Evolutionary conservation across 2,888 invertebrate species (phyloP), one percentile per base, ranked within the genome.

Genomic region (Eugnorisma glareosa): DNA sequence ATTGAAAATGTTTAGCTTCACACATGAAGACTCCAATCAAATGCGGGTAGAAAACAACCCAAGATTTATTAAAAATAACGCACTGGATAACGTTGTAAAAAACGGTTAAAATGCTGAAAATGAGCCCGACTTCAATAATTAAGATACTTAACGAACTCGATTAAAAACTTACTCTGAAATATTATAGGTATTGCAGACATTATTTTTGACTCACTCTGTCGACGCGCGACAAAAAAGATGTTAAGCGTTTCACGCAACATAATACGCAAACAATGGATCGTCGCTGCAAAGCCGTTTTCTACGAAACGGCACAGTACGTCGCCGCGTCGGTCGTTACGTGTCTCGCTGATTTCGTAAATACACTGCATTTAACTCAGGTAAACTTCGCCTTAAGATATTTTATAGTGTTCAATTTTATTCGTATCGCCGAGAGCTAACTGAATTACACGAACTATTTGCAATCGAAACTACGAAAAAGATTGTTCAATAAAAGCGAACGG

Each of bases 401-500:
- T 91, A 91, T 85, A 90, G 91, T 90, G 89, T 88, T 89, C 91
- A 90, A 89, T 90, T 92, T 93, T 91, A 92, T 91, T 91, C 92
- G 91, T 90, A 91, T 91, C 90, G 90, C 88, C 84, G 89, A 88
- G 87, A 92, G 90, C 93, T 94, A 95, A 96, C 93, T 94, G 93
- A 94, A 96, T 96, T 95, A 95, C 94, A 94, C 93, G 92, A 95
- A 94, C 96, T 95, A 95, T 96, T 96, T 95, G 95, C 95, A 95
- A 96, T 96, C 93, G 95, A 94, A 95, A 95, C 95, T 95, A 93
- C 92, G 92, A 92, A 93, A 92, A 93, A 93, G 92, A 90, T 93
- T 93, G 93, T 93, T 94, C 94, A 94, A 96, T 96, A 96, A 95
- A 96, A 94, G 93, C 92, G 93, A 94, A 94, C 94, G 92, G 92